Evolutionary conservation across 2,888 invertebrate species (phyloP).

Genomic region (Archips crataeganus): DNA sequence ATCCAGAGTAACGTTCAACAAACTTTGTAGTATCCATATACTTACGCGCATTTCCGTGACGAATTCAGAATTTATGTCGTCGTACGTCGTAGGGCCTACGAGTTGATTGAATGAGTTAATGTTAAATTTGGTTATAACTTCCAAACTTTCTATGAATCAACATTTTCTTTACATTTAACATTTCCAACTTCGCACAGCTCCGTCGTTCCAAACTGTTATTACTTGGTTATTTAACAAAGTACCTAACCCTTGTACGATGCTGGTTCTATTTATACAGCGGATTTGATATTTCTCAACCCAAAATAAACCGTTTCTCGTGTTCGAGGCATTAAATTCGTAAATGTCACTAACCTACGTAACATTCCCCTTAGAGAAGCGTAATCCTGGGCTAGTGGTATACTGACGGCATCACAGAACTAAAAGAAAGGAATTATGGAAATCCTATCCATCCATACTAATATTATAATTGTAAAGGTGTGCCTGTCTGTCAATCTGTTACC

Average conservation of each 20-base stretch:
- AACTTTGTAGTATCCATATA: no score
- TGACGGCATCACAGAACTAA: background rate
- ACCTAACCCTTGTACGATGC: conserved; percentile 5
- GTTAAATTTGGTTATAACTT: background rate
- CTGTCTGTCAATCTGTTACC: no score
- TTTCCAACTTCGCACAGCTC: conserved; percentile 4
- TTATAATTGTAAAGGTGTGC: no score
- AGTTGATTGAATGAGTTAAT: conserved; percentile 1
- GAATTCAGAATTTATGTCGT: background rate
- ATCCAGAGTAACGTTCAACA: no score
- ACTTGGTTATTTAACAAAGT: conserved; percentile 5
- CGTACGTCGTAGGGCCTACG: background rate
- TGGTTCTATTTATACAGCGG: conserved; percentile 22
- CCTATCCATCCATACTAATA: no score
- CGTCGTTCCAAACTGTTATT: conserved; percentile 7
- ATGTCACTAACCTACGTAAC: conserved; percentile 29
- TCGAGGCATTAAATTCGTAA: conserved; percentile 19
- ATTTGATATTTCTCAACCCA: conserved; percentile 37
- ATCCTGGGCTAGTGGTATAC: background rate
- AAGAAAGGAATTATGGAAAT: no score
- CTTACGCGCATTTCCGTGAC: background rate
- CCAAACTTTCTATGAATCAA: conserved; percentile 7
- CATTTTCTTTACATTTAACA: conserved; percentile 9
- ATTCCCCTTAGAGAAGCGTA: conserved; percentile 11
- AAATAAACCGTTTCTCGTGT: conserved; percentile 22